Evolutionary conservation across 1,140 invertebrate genomes (phyloP).

Genomic region (Scylla paramamosain): DNA sequence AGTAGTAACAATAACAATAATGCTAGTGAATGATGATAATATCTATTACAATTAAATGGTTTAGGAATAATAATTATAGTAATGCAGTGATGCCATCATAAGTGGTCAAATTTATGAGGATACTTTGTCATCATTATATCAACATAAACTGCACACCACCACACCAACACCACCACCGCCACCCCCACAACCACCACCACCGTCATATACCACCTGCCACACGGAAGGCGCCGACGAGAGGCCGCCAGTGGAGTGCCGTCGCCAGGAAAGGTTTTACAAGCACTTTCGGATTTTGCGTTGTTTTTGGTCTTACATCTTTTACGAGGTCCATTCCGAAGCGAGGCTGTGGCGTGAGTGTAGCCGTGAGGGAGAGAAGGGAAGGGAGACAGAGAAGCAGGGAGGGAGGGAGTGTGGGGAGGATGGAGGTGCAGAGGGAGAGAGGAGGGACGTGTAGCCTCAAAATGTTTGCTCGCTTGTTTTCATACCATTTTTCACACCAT

Average conservation of each 20-base stretch:
- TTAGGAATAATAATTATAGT: too few species aligned
- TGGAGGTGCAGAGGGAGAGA: not conserved
- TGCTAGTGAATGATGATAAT: too few species aligned
- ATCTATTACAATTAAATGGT: too few species aligned
- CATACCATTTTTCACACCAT: too few species aligned
- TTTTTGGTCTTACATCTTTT: not conserved
- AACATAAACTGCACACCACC: not conserved
- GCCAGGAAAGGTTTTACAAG: not conserved
- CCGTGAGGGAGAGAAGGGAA: too few species aligned
- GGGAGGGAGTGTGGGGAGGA: not conserved
- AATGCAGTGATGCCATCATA: too few species aligned
- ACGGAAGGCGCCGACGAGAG: not conserved
- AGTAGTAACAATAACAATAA: too few species aligned
- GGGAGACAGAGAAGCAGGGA: constrained; percentile 11
- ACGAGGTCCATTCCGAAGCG: not conserved
- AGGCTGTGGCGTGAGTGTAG: not conserved
- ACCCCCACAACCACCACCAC: not conserved
- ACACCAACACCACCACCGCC: not conserved
- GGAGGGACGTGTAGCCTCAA: not conserved
- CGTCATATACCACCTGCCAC: too few species aligned
- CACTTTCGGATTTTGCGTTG: not conserved
- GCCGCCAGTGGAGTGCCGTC: not conserved
- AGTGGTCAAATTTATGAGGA: too few species aligned
- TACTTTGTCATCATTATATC: too few species aligned
- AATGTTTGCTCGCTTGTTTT: too few species aligned